Evolutionary conservation across 2,888 invertebrate species (phyloP), one percentile per base, ranked within the genome.

Genomic region (Smittia aterrima): DNA sequence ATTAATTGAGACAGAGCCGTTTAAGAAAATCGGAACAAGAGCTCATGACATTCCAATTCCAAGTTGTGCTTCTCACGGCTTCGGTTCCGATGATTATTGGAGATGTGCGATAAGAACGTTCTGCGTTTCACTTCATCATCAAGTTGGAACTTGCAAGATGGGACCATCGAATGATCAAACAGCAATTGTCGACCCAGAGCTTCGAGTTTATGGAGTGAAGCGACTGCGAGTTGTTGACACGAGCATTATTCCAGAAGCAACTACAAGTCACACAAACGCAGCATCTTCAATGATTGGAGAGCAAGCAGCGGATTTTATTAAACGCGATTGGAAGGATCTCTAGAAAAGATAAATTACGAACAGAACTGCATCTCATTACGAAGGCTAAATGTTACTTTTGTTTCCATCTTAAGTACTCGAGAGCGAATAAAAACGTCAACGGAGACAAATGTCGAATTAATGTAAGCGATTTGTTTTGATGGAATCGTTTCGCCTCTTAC

Each of bases 241-340:
- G 4, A 89, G 91, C 77, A 83, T 92, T 38, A 87, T 88, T 77
- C 90, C 90, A 0, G 81, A 85, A 2, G 86, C 88, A 1, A 82
- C 88, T 27, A 86, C 89, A 0, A 89, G 89, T 1, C 90, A 91
- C 79, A 89, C 89, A 0, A 87, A 88, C 79, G 90, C 89, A 0
- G 88, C 88, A 1, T 87, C 88, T 0, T 87, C 90, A 53, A 90
- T 90, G 90, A 86, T 90, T 32, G 91, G 88, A 0, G 91, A 92
- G 81, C 91, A 90, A 78, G 90, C 86, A 1, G 86, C 89, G 0
- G 89, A 88, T 79, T 83, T 89, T 80, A 86, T 90, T 6, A 64
- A 64, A 27, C 9, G 25, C 13, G 64, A 64, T 4, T 64, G 64
- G 64, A 4, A 25, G 25, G 25, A 13, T n/a, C 20, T 18, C 20